Conservation (phyloP, 2,113 vertebrate genomes). For the Thunnus thynnus region DNA sequence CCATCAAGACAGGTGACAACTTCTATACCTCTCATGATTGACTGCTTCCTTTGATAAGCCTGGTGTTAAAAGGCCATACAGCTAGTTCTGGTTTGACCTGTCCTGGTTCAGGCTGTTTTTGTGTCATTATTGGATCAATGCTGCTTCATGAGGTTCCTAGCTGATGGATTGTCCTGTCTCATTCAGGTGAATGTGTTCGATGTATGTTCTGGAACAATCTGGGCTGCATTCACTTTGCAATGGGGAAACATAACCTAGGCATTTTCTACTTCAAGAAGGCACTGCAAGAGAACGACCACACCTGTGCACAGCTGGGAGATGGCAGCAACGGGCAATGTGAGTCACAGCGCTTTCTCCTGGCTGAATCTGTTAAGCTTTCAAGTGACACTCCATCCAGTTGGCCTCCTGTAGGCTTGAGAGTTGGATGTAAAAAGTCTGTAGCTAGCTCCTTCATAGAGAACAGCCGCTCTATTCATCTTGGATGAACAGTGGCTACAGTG, state of each 20-base stretch:
- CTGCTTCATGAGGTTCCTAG: not conserved
- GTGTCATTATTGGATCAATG: not conserved
- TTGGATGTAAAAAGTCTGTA: not conserved
- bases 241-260: constrained; percentile 98
- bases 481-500: not conserved
- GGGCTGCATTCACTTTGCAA: constrained; percentile 98
- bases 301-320: constrained; percentile 91
- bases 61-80: not conserved
- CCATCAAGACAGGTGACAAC: constrained; percentile 94
- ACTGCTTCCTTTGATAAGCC: not conserved
- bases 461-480: not conserved
- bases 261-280: constrained; percentile 99
- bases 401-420: not conserved
- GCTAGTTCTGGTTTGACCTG: not conserved
- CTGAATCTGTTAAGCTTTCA: not conserved
- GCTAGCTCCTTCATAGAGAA: not conserved
- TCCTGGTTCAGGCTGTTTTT: not conserved
- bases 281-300: constrained; percentile 96
- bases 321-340: constrained; percentile 89
- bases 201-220: constrained; percentile 99
- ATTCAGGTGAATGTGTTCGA: constrained; percentile 94
- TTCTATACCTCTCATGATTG: not conserved
- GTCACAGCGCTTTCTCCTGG: constrained; percentile 23
- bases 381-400: not conserved
- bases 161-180: constrained; percentile 8